Evolutionary conservation across 2,113 vertebrate genomes (phyloP).

Genomic region (Sclerurus mexicanus): DNA sequence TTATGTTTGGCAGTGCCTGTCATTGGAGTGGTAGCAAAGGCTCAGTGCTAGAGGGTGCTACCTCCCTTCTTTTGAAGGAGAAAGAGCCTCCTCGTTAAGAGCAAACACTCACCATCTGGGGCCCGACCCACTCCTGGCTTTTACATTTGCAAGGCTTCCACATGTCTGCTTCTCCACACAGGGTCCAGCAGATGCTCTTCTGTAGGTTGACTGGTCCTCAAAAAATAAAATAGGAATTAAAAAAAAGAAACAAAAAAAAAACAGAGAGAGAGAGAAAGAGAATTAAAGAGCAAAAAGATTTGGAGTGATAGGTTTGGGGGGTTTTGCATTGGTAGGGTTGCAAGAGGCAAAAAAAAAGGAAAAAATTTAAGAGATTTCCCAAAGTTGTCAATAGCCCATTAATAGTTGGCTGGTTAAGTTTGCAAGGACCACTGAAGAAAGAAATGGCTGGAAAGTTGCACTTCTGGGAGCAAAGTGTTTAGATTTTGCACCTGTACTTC

Average conservation of each 20-base stretch:
- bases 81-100: conserved; percentile 50
- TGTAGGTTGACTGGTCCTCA: background rate
- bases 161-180: background rate
- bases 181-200: conserved; percentile 50
- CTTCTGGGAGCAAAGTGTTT: conserved; percentile 52
- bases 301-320: background rate
- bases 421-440: conserved; percentile 37
- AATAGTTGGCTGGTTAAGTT: background rate
- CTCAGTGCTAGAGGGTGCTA: conserved; percentile 71
- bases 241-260: background rate
- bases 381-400: background rate
- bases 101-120: conserved; percentile 73
- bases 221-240: background rate
- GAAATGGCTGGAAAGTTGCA: conserved; percentile 38
- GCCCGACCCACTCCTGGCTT: conserved; percentile 52
- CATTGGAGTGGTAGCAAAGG: conserved; percentile 60
- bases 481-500: conserved; percentile 76
- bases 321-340: background rate
- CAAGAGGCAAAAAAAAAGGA: background rate
- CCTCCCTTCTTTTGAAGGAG: conserved; percentile 60
- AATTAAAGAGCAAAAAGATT: background rate
- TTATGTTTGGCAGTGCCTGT: conserved; percentile 54
- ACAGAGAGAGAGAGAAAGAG: background rate
- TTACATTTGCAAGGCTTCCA: conserved; percentile 30
- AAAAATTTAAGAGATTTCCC: background rate